Base-by-base conservation (phyloP, 2,888 invertebrate species). In the Agelastica alni region DNA sequence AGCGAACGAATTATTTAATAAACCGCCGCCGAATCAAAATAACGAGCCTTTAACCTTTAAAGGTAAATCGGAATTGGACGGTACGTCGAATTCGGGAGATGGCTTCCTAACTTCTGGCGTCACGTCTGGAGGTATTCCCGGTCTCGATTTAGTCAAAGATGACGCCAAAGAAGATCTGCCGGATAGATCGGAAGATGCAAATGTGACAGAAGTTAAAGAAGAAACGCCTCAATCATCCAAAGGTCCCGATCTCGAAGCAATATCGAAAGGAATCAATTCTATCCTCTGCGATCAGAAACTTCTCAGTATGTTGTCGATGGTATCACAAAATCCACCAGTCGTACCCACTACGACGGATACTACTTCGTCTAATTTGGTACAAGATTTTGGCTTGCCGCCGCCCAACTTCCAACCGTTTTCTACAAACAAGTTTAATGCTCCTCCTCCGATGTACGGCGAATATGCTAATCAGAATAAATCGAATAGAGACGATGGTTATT, bases 141-240 rank as follows among this genome's bases (percentile, higher is more conserved):
- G 89, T 0, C 78, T 89, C 52, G 89, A 89, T 79, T 79, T 89
- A 55, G 84, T 87, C 6, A 79, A 79, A 59, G 81, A 82, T 3
- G 69, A 54, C 22, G 39, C 13, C 75, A 76, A 32, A 18, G 57
- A 58, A 31, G 39, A 46, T 10, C 52, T 56, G 31, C 43, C 39
- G 7, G 55, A 55, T 3, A 41, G 28, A 51, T 44, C 53, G 51
- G 56, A 17, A 53, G 76, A 69, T 65, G 59, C 53, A 3, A 55
- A 48, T 34, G 47, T 52, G 7, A 51, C 17, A 52, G 59, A 31
- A 57, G 14, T 36, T 48, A 36, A 51, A 59, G 13, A 52, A 54
- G 30, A 47, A 53, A 30, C 56, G 5, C n/a, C 13, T 2, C 30
- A 42, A 13, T 17, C 43, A 18, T 26, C 7, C 7, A 43, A 55